Evolutionary conservation across 1,140 invertebrate genomes (phyloP), one percentile per base, ranked within the genome.

Genomic region (Samia ricini): DNA sequence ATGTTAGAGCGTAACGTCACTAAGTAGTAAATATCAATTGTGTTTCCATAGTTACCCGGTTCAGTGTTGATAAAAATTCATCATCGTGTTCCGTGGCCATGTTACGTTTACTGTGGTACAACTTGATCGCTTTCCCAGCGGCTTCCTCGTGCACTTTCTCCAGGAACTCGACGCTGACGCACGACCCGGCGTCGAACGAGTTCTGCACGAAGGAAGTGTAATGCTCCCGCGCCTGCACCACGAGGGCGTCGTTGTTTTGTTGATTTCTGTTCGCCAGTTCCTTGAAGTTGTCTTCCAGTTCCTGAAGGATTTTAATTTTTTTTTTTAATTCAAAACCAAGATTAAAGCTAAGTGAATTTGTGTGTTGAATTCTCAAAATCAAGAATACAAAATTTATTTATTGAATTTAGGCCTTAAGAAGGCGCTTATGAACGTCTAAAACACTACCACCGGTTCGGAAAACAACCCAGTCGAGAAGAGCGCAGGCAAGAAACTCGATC

Each of bases 211-310:
- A 19, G 15, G 26, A 52, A 15, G 18, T 15, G 26, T 66, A 66
- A 0, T 22, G 0, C 10, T 66, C 48, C 5, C 48, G 48, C 0
- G 60, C 64, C 54, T 66, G 48, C 29, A 57, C 18, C 8, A 57
- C 26, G 0, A 56, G 26, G 10, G 0, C 22, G 15, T 33, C 52
- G 54, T 66, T 66, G 55, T 61, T 66, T 21, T 66, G 60, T 18
- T 58, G 55, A 33, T 66, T 66, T 33, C 18, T 59, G 12, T 24
- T 50, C 10, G 18, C 36, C 42, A 59, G n/a, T 6, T 59, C 42
- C 6, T 49, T 50, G 21, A 59, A n/a, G 8, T 50, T 59, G 15
- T 18, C 57, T 50, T 59, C 36, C 5, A 59, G 20, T 24, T 50
- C 20, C 57, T 59, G 12, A 8, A 12, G 12, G 10, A 12, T 23